Evolutionary conservation across 1,140 invertebrate species (phyloP).

Genomic region (Dufourea novaeangliae): DNA sequence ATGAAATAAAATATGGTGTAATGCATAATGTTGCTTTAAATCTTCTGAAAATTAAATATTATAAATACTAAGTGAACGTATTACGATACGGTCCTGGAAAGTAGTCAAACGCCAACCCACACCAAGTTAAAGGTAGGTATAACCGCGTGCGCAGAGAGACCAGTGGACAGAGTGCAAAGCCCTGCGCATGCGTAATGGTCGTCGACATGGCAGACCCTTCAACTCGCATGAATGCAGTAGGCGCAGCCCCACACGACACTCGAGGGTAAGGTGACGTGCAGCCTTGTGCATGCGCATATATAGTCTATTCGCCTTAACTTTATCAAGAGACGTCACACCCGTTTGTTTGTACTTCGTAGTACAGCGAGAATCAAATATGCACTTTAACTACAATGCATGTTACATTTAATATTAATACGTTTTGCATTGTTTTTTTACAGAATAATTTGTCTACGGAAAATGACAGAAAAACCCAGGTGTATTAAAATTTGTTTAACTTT

Average conservation of each 20-base stretch:
- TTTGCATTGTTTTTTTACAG: too few relatives aligned
- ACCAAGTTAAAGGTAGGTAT: slow-evolving; percentile 40
- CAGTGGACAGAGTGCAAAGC: slow-evolving; percentile 39
- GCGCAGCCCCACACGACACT: slow-evolving; percentile 48
- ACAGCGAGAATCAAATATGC: background rate
- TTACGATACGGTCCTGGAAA: slow-evolving; percentile 36
- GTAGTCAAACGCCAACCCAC: slow-evolving; percentile 45
- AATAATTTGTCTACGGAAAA: too few relatives aligned
- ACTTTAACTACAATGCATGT: background rate
- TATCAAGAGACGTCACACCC: slow-evolving; percentile 45
- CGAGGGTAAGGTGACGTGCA: slow-evolving; percentile 50
- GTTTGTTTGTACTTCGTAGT: slow-evolving; percentile 22
- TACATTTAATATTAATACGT: background rate
- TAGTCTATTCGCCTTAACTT: slow-evolving; percentile 39
- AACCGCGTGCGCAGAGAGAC: slow-evolving; percentile 52
- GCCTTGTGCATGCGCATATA: slow-evolving; percentile 49
- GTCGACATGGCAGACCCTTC: slow-evolving; percentile 49
- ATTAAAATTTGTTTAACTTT: too few relatives aligned
- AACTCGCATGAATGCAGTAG: slow-evolving; percentile 51
- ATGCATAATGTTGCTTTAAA: background rate
- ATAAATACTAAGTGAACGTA: slow-evolving; percentile 4
- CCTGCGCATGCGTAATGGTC: slow-evolving; percentile 48
- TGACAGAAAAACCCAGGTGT: too few relatives aligned
- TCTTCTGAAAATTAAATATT: background rate
- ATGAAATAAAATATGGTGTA: background rate